Base-by-base conservation (phyloP, 1,140 invertebrate genomes). In the Choristoneura fumiferana region DNA sequence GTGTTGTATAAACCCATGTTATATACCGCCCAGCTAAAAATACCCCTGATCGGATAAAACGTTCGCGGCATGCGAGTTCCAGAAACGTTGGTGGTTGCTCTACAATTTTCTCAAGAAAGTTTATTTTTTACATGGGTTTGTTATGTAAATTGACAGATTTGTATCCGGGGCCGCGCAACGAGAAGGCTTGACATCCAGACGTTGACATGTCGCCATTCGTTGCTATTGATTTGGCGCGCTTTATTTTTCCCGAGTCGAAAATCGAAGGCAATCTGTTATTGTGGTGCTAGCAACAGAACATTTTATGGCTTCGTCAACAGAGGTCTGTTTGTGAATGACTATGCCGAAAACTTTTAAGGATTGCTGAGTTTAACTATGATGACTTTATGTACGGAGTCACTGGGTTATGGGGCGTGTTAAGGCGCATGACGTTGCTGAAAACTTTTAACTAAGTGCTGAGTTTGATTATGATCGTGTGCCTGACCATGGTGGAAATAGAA, bases 141-240 rank as follows among this genome's bases (percentile, higher is more conserved):
- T 69, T 67, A 60, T 43, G 54, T 35, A 67, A 69, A 73, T 67
- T 63, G 60, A 65, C 64, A 63, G 61, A 69, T 63, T 67, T 67
- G 60, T 63, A 37, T 36, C 22, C 43, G 22, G 12, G 17, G 10
- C 22, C 43, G 39, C 39, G 40, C 17, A 29, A n/a, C n/a, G n/a
- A n/a, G n/a, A n/a, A 29, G 22, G 40, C 17, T 45, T 49, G 43
- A 29, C 43, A 29, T 33, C 6, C 43, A 49, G 43, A 49, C 43
- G 43, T 49, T 49, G 43, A 49, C 43, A 49, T 49, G 43, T 45
- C 40, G 40, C 15, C 40, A 18, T n/a, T 12, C 4, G n/a, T 49
- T 17, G 18, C 43, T 49, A 49, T 49, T 18, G 43, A 49, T 49
- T 49, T 17, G 18, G 8, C 18, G 18, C 18, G 22, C 18, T 33